A percentile compares a stretch with the other conserved stretches of the same genome.
Evolutionary conservation across 2,797 vertebrate genomes (phyloP).

Genomic region (Bradypodion pumilum): DNA sequence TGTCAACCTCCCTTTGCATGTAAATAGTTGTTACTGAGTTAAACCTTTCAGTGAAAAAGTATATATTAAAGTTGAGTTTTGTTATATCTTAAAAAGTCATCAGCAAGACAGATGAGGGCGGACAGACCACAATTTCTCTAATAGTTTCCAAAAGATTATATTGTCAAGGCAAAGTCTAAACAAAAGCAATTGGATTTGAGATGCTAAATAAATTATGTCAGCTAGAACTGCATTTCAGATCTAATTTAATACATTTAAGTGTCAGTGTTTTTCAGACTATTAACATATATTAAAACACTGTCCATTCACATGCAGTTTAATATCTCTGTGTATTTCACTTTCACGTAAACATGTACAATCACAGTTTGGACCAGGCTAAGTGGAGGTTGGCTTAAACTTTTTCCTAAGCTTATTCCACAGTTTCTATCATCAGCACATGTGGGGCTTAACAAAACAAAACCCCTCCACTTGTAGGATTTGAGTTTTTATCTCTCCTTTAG

Average conservation of each 20-base stretch:
- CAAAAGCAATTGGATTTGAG: not conserved
- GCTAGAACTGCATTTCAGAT: not conserved
- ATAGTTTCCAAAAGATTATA: conserved; percentile 18
- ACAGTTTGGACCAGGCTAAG: not conserved
- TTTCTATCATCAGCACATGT: not conserved
- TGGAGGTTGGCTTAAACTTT: not conserved
- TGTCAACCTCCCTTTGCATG: too few species aligned
- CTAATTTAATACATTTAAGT: not conserved
- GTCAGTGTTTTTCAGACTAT: conserved; percentile 27
- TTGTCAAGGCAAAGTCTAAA: not conserved
- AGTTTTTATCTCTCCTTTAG: too few species aligned
- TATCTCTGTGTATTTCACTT: not conserved
- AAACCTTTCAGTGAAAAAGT: too few species aligned
- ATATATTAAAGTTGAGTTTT: too few species aligned
- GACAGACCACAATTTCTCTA: too few species aligned
- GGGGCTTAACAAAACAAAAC: too few species aligned
- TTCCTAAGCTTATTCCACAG: not conserved
- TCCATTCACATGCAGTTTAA: not conserved
- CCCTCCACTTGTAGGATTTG: too few species aligned
- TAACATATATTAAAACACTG: not conserved
- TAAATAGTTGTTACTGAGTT: too few species aligned
- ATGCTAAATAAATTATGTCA: not conserved
- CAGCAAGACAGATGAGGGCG: too few species aligned
- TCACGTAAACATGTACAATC: not conserved
- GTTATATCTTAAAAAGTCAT: too few species aligned